These are phyloP conservation scores for Anguilla obscura DNA, from an alignment of 2,797 vertebrate species.

Conservation along the genomic window DNA sequence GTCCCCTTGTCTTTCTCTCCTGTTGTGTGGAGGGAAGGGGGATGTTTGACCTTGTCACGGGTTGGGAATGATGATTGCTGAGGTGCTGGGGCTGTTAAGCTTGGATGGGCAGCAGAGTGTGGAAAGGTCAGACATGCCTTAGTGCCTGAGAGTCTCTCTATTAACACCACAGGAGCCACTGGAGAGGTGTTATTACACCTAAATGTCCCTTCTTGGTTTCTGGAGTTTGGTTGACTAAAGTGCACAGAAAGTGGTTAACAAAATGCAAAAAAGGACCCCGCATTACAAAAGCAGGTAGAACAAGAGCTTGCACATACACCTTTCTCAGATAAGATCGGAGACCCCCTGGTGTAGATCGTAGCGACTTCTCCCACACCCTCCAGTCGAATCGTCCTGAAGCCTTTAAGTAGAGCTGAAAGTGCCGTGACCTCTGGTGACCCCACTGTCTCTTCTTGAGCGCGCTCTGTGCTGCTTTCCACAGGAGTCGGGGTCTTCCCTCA, in stretches of 20 bases:
- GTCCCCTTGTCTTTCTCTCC: neutral
- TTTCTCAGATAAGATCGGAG: neutral
- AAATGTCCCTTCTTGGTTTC: neutral
- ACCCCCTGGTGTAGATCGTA: no score
- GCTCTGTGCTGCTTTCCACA: conserved; percentile 52
- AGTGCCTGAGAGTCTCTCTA: neutral
- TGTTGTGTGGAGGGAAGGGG: neutral
- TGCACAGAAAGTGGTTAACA: neutral
- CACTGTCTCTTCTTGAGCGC: neutral
- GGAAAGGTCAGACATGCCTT: neutral
- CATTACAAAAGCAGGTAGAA: neutral
- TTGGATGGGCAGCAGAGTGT: neutral
- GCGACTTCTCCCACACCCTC: neutral
- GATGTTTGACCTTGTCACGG: neutral
- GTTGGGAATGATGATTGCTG: neutral
- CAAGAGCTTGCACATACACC: neutral
- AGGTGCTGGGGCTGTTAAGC: neutral
- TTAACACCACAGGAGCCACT: neutral
- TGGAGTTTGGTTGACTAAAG: neutral
- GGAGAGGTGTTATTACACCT: neutral
- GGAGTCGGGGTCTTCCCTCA: conserved; percentile 89
- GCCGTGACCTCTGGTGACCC: neutral
- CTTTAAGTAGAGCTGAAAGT: neutral
- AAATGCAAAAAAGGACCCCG: neutral
- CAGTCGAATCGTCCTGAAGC: neutral